Evolutionary conservation across 2,797 vertebrate genomes (phyloP), one percentile per base, ranked within the genome.

Genomic region (Pygocentrus nattereri): DNA sequence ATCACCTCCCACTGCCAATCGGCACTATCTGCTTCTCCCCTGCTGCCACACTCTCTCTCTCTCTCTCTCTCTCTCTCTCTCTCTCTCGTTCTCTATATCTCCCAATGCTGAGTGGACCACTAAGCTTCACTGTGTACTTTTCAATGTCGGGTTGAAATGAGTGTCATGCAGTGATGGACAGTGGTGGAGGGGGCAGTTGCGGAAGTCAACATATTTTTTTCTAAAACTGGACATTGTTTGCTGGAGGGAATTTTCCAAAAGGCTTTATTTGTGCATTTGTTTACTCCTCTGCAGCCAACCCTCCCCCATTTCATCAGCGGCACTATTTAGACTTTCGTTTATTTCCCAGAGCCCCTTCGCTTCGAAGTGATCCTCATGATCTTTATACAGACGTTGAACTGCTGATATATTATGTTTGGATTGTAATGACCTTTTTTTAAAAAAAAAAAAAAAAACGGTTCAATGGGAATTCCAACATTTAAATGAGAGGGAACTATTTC

Each of bases 221-320:
- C 67, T 54, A 44, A 78, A 84, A 78, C 56, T 81, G 78, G 74
- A 68, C 52, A 75, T 52, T 72, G 25, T 70, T 38, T 25, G 79
- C 82, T 76, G 49, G 38, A 54, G 83, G 79, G 74, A 69, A 62
- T 81, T 84, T 81, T 78, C 74, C 75, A 74, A 69, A 81, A 74
- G 61, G 59, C 44, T 56, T 27, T 78, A 62, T 71, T 68, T 81
- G 58, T 65, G 18, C 52, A 2, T 69, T 25, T 76, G 25, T 52
- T 30, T 59, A 41, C 49, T 54, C 15, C 58, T 59, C 58, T 5
- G 23, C 11, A 52, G 69, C 59, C 74, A 65, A 62, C 19, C 18
- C 23, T 65, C 18, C 25, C n/a, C 47, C 74, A 41, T 27, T 38
- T 75, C 31, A 58, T 49, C 70, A 27, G 74, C 61, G 34, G 62